A percentile compares a stretch with the other conserved stretches of the same genome.
These are phyloP conservation scores for Asobara japonica DNA, from an alignment of 1,140 invertebrate genomes.

Conservation along the genomic window DNA sequence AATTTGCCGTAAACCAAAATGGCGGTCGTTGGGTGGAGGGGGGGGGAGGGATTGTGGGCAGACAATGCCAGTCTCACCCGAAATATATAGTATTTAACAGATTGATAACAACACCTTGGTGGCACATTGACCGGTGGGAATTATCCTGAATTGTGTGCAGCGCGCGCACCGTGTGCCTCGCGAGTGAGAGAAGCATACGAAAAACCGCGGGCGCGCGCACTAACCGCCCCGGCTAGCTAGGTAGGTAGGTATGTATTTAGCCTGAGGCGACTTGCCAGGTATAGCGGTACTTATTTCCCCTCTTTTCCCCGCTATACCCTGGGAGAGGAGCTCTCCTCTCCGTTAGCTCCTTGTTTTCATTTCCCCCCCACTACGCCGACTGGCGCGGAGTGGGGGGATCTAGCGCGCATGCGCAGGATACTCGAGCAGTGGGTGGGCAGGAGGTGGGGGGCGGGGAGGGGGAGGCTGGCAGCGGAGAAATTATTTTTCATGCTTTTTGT, in stretches of 20 bases:
- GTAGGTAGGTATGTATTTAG: conserved; percentile 61
- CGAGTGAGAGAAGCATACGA: conserved; percentile 36
- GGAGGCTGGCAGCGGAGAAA: neutral
- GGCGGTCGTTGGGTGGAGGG: neutral
- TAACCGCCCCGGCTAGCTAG: conserved; percentile 49
- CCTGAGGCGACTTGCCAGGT: conserved; percentile 52
- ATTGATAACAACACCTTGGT: too few species aligned
- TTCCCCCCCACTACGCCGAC: neutral
- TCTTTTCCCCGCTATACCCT: conserved; percentile 17
- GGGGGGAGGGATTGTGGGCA: conserved; percentile 9
- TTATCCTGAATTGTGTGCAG: neutral
- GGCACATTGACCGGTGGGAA: neutral
- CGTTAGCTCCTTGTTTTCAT: conserved; percentile 16
- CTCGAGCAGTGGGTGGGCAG: too few species aligned
- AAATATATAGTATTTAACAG: too few species aligned
- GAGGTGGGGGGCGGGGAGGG: too few species aligned
- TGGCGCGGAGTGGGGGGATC: neutral
- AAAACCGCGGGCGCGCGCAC: conserved; percentile 36
- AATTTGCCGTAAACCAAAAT: conserved; percentile 17
- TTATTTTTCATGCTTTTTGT: neutral
- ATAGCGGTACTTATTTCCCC: conserved; percentile 56
- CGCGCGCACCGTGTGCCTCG: conserved; percentile 26
- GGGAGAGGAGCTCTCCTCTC: neutral
- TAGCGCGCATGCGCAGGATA: neutral
- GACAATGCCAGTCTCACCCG: too few species aligned